A percentile compares a stretch with the other conserved stretches of the same genome.
Evolutionary conservation across 2,888 invertebrate genomes (phyloP).

Genomic region (Abscondita cerata): DNA sequence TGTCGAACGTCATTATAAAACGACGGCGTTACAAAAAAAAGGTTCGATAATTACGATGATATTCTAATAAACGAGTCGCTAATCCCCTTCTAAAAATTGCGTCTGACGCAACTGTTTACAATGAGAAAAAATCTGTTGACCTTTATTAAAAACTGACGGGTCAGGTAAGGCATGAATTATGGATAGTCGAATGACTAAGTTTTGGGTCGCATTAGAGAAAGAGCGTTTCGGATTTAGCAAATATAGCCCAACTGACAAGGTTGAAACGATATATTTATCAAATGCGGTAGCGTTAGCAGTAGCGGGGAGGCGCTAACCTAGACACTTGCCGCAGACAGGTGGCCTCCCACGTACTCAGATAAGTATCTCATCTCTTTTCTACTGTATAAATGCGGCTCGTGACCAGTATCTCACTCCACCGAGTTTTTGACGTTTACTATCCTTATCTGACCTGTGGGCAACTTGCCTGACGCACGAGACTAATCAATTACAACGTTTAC

Average conservation of each 20-base stretch:
- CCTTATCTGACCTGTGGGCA: slow-evolving; percentile 45
- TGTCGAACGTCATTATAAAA: slow-evolving; percentile 25
- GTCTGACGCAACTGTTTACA: no score
- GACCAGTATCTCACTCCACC: slow-evolving; percentile 29
- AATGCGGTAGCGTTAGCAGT: slow-evolving; percentile 40
- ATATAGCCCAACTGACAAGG: slow-evolving; percentile 31
- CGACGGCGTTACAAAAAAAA: slow-evolving; percentile 25
- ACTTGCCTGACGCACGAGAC: slow-evolving; percentile 46
- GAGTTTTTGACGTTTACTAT: slow-evolving; percentile 35
- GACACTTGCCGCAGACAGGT: slow-evolving; percentile 59
- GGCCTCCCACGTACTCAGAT: slow-evolving; percentile 53
- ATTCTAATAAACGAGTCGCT: no score
- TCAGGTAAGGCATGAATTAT: slow-evolving; percentile 6
- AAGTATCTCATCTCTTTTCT: slow-evolving; percentile 30
- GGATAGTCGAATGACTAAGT: not conserved
- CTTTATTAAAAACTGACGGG: slow-evolving; percentile 30
- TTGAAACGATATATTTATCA: slow-evolving; percentile 52
- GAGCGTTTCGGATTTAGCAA: slow-evolving; percentile 27
- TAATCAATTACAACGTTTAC: slow-evolving; percentile 50
- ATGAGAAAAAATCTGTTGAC: slow-evolving; percentile 29
- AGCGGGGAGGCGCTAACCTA: slow-evolving; percentile 53
- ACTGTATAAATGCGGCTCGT: slow-evolving; percentile 15
- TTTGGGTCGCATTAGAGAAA: slow-evolving; percentile 16
- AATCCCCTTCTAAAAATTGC: no score
- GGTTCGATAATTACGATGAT: no score